Base-by-base conservation (phyloP, 64 coral and sea anemone genomes). In the Pocillopora verrucosa region DNA sequence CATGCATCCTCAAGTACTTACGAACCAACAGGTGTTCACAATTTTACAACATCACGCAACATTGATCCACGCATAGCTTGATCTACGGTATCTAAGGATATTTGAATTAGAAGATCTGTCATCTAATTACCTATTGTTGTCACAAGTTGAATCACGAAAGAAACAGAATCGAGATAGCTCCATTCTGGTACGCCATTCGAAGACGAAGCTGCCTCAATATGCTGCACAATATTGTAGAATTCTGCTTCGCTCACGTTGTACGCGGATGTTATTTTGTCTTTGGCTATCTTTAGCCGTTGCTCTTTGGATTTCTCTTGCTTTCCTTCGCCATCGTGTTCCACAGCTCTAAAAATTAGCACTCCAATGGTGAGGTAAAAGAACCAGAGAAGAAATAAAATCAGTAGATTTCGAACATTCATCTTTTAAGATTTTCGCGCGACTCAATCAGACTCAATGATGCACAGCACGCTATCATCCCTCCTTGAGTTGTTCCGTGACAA, bases 71-170 rank as follows among this genome's bases (percentile, higher is more conserved):
- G 7, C 41, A 9, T 9, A 4, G 65, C 26, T 11, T 76, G 15
- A 36, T 76, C 13, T 76, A 76, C 34, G 74, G 74, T 59, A 4
- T 51, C 41, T 51, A 51, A 4, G 30, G 41, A 51, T 51, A 51
- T 59, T 9, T 10, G 34, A 36, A 57, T 30, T 30, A 30, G 30
- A 30, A 30, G 30, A 30, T 35, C 24, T 59, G 3, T 35, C 13
- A 70, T 24, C 5, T 7, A 10, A 63, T 72, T 85, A 85, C 82
- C 82, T 26, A 85, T 85, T 30, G 82, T 85, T 36, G 82, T 85
- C 25, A 85, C 45, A 9, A 85, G 65, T 17, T 85, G 82, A 72
- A 85, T 56, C 13, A 85, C 45, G 22, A 85, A 85, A 14, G 82
- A 72, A 10, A 85, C 20, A 26, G 82, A 16, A 17, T 72, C 19